Percentiles rank a stretch among this genome's conserved stretches.
phyloP scores from a whole-genome alignment of 1,140 invertebrate species.

The Aphelinus certus region DNA sequence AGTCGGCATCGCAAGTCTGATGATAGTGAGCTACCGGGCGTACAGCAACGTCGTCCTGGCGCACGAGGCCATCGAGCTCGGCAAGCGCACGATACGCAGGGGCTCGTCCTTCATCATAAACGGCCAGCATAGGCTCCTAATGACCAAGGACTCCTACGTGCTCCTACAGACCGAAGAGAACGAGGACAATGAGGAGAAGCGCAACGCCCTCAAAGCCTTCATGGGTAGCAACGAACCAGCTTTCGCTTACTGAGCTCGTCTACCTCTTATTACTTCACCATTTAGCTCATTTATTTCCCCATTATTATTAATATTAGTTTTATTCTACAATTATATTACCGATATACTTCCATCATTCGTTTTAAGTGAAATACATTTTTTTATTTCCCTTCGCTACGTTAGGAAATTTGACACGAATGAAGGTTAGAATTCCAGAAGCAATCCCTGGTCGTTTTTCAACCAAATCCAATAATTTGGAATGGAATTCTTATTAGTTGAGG shows the following conservation, averaged over 20 bases:
- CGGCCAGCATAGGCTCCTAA: constrained; percentile 73
- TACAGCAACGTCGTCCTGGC: constrained; percentile 81
- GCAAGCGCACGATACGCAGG: constrained; percentile 74
- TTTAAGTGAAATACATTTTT: too few relatives aligned
- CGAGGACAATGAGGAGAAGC: constrained; percentile 45
- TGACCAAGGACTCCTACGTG: constrained; percentile 70
- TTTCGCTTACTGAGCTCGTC: constrained; percentile 21
- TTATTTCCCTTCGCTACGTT: too few relatives aligned
- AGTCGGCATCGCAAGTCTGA: constrained; percentile 72
- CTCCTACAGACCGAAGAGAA: constrained; percentile 61
- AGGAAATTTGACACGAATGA: too few relatives aligned
- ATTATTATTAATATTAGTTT: too few relatives aligned
- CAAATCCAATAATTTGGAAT: too few relatives aligned
- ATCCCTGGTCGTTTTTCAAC: too few relatives aligned
- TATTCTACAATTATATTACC: too few relatives aligned
- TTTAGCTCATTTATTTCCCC: too few relatives aligned
- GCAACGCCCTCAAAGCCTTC: constrained; percentile 25
- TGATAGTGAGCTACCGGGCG: constrained; percentile 73
- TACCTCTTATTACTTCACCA: too few relatives aligned
- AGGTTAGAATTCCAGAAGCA: too few relatives aligned
- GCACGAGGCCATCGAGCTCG: constrained; percentile 80
- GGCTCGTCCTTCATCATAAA: constrained; percentile 77
- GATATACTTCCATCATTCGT: too few relatives aligned
- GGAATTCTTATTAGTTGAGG: too few relatives aligned
- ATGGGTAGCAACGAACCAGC: constrained; percentile 19